These are phyloP conservation scores for Phalangium opilio DNA, from an alignment of 2,888 invertebrate genomes.

Conservation along the genomic window DNA sequence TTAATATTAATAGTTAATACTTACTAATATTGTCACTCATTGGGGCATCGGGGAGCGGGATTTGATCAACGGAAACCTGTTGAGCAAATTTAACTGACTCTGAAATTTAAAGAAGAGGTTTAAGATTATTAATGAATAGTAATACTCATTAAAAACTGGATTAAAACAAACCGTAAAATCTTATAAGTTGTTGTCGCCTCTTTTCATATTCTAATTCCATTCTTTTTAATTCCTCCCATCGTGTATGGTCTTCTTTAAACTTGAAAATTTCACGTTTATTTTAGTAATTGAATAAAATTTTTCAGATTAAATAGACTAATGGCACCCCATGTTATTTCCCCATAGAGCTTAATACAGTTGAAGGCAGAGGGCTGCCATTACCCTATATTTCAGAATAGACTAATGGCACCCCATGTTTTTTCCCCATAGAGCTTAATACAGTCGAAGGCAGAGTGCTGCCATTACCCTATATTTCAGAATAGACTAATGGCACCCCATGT, in stretches of 20 bases:
- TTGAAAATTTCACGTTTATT: background rate
- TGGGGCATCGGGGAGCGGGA: conserved; percentile 56
- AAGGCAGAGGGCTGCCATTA: no score
- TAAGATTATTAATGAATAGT: background rate
- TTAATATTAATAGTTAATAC: background rate
- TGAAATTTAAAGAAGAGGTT: conserved; percentile 20
- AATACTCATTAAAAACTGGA: background rate
- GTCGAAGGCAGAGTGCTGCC: no score
- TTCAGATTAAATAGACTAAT: no score
- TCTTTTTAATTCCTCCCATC: conserved; percentile 76
- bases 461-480: no score
- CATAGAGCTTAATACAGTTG: no score
- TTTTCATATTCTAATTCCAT: conserved; percentile 87
- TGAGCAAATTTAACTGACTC: conserved; percentile 88
- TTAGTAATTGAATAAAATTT: background rate
- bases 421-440: no score
- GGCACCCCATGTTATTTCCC: no score
- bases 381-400: no score
- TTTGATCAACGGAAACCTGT: conserved; percentile 83
- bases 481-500: no score
- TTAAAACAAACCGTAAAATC: conserved; percentile 51
- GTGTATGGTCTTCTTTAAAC: conserved; percentile 78
- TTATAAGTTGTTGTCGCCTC: conserved; percentile 65
- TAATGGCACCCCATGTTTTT: no score
- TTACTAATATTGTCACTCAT: conserved; percentile 16